phyloP scores from a whole-genome alignment of 2,888 invertebrate genomes.

The Hypercompe scribonia region DNA sequence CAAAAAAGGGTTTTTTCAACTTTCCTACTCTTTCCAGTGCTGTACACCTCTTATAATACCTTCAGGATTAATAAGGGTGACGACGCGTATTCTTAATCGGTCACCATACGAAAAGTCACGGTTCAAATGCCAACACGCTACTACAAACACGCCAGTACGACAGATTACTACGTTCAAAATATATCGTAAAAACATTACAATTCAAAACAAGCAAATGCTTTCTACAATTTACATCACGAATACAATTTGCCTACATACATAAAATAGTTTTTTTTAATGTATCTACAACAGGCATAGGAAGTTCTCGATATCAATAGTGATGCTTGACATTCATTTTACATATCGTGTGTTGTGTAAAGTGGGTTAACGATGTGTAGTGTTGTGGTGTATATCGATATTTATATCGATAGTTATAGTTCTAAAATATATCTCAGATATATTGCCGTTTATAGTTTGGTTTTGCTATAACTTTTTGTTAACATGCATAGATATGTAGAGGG shows the following conservation, averaged over 20 bases:
- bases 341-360: constrained; percentile 43
- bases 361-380: constrained; percentile 51
- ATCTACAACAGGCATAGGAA: constrained; percentile 9
- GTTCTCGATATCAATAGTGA: constrained; percentile 34
- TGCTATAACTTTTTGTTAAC: too few relatives aligned
- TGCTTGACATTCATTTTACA: constrained; percentile 51
- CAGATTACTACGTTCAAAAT: not conserved
- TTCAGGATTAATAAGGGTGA: too few relatives aligned
- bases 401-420: not conserved
- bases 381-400: constrained; percentile 18
- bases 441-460: too few relatives aligned
- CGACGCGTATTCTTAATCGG: too few relatives aligned
- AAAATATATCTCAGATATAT: too few relatives aligned
- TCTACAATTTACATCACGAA: not conserved
- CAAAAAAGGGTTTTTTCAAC: too few relatives aligned
- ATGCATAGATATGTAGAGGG: too few relatives aligned
- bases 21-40: too few relatives aligned
- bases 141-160: too few relatives aligned
- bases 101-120: too few relatives aligned
- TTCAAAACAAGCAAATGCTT: constrained; percentile 8
- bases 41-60: too few relatives aligned
- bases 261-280: constrained; percentile 3
- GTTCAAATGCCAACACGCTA: too few relatives aligned
- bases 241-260: constrained; percentile 9
- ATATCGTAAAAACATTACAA: not conserved